Percentiles rank a stretch among this genome's conserved stretches.
Conservation (phyloP, 37 sponge, comb jelly and placozoan genomes). For the Beroe forskalii region DNA sequence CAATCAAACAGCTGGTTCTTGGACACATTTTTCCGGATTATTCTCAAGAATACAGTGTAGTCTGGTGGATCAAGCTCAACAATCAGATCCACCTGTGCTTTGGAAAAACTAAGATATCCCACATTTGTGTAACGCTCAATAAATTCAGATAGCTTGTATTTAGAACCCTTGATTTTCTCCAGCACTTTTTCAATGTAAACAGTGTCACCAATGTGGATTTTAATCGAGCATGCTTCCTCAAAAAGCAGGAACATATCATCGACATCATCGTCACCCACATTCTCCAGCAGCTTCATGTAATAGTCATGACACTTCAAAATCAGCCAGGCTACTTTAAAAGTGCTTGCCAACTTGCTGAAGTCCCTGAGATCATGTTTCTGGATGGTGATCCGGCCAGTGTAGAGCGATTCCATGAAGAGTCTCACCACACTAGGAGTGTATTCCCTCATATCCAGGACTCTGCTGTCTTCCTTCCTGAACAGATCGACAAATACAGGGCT, state of each 20-base stretch:
- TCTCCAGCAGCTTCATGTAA: background rate
- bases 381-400: background rate
- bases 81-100: background rate
- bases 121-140: background rate
- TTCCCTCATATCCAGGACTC: background rate
- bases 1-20: background rate
- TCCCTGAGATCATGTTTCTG: background rate
- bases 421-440: background rate
- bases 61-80: background rate
- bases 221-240: slow-evolving; percentile 25
- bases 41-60: background rate
- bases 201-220: background rate
- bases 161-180: background rate
- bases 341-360: slow-evolving; percentile 50
- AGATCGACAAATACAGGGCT: slow-evolving; percentile 15
- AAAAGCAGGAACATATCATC: slow-evolving; percentile 2
- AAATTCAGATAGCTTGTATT: background rate
- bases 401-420: slow-evolving; percentile 12
- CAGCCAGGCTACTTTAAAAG: slow-evolving; percentile 6
- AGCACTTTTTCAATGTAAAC: background rate
- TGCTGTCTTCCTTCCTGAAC: background rate
- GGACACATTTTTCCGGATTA: background rate
- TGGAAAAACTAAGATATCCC: background rate
- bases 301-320: slow-evolving; percentile 2
- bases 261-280: background rate